These are phyloP conservation scores for Xestia sexstrigata DNA, from an alignment of 2,888 invertebrate genomes.

Conservation along the genomic window DNA sequence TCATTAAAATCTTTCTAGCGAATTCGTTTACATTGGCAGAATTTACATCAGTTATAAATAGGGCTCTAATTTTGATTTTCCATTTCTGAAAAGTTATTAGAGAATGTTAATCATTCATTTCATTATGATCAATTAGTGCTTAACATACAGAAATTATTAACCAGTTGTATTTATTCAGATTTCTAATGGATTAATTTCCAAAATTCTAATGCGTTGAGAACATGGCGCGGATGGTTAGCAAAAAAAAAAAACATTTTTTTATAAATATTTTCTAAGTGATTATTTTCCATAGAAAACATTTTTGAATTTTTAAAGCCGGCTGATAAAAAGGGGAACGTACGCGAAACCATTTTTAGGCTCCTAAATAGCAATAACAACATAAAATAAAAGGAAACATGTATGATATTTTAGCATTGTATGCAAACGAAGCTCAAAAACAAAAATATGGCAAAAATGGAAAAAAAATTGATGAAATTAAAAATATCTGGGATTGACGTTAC, in stretches of 20 bases:
- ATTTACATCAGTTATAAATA: slow-evolving; percentile 21
- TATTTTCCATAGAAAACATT: not conserved
- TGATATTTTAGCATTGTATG: not conserved
- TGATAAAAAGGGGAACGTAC: slow-evolving; percentile 1
- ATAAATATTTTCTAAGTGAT: not conserved
- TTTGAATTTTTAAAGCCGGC: slow-evolving; percentile 4
- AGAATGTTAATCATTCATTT: slow-evolving; percentile 8
- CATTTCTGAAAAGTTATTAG: slow-evolving; percentile 14
- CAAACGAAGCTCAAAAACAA: slow-evolving; percentile 9
- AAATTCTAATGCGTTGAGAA: not conserved
- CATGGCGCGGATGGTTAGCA: not conserved
- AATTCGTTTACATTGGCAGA: slow-evolving; percentile 28
- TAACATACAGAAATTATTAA: not conserved
- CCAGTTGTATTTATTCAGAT: not conserved
- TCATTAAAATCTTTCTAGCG: slow-evolving; percentile 45
- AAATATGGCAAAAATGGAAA: slow-evolving; percentile 8
- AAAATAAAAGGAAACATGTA: slow-evolving; percentile 1
- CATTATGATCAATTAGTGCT: not conserved
- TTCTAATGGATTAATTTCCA: not conserved
- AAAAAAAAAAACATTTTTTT: not conserved
- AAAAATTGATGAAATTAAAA: slow-evolving; percentile 6
- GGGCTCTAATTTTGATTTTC: slow-evolving; percentile 5
- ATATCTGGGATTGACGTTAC: slow-evolving; percentile 19
- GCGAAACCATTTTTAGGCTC: slow-evolving; percentile 1
- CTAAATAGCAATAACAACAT: slow-evolving; percentile 16